A percentile compares a stretch with the other conserved stretches of the same genome.
These are phyloP conservation scores for Dicrurus megarhynchus DNA, from an alignment of 2,113 vertebrate genomes.

Conservation along the genomic window DNA sequence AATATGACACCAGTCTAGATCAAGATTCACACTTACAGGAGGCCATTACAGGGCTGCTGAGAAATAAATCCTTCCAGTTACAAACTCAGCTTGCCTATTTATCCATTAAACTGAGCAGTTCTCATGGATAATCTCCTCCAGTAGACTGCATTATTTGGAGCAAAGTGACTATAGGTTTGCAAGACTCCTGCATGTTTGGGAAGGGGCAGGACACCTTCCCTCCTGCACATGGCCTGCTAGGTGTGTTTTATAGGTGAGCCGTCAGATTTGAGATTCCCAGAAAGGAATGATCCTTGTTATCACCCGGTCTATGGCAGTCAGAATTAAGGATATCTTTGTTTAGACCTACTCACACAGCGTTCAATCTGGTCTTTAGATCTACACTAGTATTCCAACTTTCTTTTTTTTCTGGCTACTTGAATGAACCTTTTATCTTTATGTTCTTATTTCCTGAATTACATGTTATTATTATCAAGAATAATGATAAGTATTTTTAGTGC, in stretches of 20 bases:
- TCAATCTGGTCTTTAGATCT: background rate
- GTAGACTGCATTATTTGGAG: background rate
- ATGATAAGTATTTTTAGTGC: background rate
- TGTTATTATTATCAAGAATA: background rate
- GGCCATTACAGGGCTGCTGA: background rate
- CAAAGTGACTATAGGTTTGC: background rate
- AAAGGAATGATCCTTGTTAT: background rate
- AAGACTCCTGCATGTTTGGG: background rate
- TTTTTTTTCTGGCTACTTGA: background rate
- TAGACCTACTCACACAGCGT: background rate
- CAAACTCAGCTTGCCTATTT: background rate
- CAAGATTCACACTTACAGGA: background rate
- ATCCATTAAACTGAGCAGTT: background rate
- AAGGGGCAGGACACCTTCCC: background rate
- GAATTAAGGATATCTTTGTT: background rate
- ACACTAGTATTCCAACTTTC: background rate
- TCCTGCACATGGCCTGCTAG: background rate
- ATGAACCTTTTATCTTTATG: background rate
- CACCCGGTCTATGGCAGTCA: rapidly evolving
- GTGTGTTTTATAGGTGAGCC: background rate
- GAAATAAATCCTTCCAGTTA: background rate
- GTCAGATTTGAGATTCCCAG: background rate
- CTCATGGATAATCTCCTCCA: background rate
- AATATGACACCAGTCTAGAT: background rate
- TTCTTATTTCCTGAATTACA: background rate